Base-by-base conservation (phyloP, 2,888 invertebrate genomes). In the Saturnia pavonia region DNA sequence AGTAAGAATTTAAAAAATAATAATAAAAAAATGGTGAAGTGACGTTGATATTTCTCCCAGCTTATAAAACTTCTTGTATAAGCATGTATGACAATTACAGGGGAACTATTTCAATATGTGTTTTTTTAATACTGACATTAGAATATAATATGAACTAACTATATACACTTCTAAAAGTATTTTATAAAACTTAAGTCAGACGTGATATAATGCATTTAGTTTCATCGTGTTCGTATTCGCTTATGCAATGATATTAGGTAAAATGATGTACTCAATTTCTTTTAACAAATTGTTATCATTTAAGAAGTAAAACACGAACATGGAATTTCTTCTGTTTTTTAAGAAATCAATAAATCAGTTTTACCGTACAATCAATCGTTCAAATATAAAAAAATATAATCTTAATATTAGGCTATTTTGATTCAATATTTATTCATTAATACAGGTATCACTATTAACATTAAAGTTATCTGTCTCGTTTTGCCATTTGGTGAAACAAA, bases 141-240 rank as follows among this genome's bases (percentile, higher is more conserved):
- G 6, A 63, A 34, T 63, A 60, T 27, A 60, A 60, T 60, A 27
- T 11, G n/a, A 57, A 25, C 7, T 51, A 51, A 45, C 19, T 51
- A 51, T 7, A n/a, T 51, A 51, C n/a, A 51, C 51, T n/a, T 12
- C 11, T 48, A 48, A 48, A 48, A 48, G 6, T 60, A 60, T 27
- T 25, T 60, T 60, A 60, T 60, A 27, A 25, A 60, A 60, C 22
- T 25, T 11, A 63, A 63, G 34, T 19, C 3, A 16, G 11, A 9
- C 40, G 25, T 57, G 22, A 57, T 57, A 84, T 19, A 65, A 79
- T 85, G 25, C 83, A 83, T 67, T 86, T 76, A 84, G 69, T n/a
- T 51, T 40, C 22, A 60, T 22, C 40, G 43, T 68, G 25, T 71
- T 75, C 65, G 40, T 65, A 40, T 65, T 65, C 16, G 65, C 65